Evolutionary conservation across 2,797 vertebrate species (phyloP).

Genomic region (Tapirus indicus): DNA sequence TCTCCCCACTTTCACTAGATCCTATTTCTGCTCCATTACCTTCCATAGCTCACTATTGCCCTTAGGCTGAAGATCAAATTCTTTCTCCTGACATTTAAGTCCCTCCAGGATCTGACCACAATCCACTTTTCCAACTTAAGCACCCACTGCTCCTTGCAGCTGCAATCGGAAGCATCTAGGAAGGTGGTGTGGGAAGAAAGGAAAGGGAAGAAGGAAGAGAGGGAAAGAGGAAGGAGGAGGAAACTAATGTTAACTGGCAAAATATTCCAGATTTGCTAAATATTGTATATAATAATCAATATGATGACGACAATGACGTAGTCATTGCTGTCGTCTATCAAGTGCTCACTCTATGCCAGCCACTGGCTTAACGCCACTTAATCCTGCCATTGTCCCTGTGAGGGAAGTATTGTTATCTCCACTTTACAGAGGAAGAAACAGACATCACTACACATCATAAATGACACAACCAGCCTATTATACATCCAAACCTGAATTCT

Average conservation of each 20-base stretch:
- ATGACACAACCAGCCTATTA: neutral
- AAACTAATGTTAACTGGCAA: neutral
- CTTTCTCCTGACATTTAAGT: neutral
- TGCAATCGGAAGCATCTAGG: neutral
- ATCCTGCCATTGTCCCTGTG: neutral
- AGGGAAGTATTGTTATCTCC: neutral
- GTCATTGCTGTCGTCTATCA: neutral
- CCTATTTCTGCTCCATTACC: neutral
- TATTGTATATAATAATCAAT: neutral
- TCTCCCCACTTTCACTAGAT: neutral
- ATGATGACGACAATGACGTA: neutral
- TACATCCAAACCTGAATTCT: neutral
- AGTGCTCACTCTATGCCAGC: neutral
- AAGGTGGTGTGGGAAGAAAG: neutral
- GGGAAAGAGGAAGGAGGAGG: neutral
- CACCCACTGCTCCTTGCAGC: neutral
- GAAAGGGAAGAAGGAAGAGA: neutral
- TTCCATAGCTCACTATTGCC: neutral
- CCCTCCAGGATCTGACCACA: neutral
- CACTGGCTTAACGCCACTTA: neutral
- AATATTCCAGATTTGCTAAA: neutral
- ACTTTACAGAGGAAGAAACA: neutral
- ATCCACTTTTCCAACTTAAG: neutral
- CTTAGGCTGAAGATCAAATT: neutral
- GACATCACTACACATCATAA: neutral